phyloP scores from a whole-genome alignment of 2,797 vertebrate genomes.

The Bradypodion pumilum region DNA sequence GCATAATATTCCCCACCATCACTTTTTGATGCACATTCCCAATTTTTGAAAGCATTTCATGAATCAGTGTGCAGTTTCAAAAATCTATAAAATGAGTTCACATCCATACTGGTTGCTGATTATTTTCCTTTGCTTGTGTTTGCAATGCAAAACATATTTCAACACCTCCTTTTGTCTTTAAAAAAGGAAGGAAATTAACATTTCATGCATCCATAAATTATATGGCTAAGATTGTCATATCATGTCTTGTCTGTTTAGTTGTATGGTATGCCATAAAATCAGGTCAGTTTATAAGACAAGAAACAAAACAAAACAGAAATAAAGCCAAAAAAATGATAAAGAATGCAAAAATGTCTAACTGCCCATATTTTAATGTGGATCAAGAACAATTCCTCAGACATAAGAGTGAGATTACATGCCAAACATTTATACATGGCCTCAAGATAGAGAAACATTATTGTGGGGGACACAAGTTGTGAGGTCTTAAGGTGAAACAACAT shows the following conservation, averaged over 20 bases:
- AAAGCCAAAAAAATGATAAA: no score
- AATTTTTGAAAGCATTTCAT: slow-evolving; percentile 68
- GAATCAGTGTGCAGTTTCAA: slow-evolving; percentile 67
- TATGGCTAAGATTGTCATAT: slow-evolving; percentile 30
- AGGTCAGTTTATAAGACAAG: slow-evolving; percentile 39
- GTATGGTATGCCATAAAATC: neutral
- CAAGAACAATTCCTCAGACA: no score
- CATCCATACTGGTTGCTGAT: slow-evolving; percentile 57
- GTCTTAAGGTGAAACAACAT: no score
- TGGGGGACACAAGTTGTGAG: no score
- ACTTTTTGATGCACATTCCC: slow-evolving; percentile 58
- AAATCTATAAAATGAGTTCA: slow-evolving; percentile 66
- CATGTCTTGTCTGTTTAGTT: slow-evolving; percentile 43
- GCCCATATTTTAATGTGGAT: no score
- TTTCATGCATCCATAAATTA: slow-evolving; percentile 56
- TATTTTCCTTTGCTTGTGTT: slow-evolving; percentile 51
- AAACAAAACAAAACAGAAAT: no score
- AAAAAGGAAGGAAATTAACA: slow-evolving; percentile 20
- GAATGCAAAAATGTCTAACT: no score
- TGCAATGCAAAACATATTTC: slow-evolving; percentile 49
- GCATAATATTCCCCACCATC: slow-evolving; percentile 54
- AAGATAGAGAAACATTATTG: no score
- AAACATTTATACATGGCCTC: no score
- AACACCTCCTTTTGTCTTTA: slow-evolving; percentile 28
- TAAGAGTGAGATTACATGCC: no score